These are phyloP conservation scores for Notolepis coatsorum DNA, from an alignment of 2,797 vertebrate species.

Conservation along the genomic window DNA sequence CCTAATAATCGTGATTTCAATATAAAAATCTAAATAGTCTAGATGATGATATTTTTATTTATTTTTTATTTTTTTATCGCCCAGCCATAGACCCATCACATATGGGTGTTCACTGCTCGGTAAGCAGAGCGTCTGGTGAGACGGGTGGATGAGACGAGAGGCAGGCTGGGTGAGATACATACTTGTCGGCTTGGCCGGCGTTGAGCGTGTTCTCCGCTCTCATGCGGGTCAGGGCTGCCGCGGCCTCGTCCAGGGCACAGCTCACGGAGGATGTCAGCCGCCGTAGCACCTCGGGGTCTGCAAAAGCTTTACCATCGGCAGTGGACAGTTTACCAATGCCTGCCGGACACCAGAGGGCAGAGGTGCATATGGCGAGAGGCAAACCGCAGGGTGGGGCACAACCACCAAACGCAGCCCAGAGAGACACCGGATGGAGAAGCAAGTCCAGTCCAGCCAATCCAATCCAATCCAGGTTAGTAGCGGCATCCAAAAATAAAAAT, in stretches of 20 bases:
- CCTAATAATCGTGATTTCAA: too few species aligned
- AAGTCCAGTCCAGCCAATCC: slow-evolving; percentile 78
- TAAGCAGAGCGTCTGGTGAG: too few species aligned
- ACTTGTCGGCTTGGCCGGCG: slow-evolving; percentile 98
- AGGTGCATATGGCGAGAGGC: slow-evolving; percentile 79
- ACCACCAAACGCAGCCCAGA: slow-evolving; percentile 82
- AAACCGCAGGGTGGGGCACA: slow-evolving; percentile 77
- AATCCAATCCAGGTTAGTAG: slow-evolving; percentile 81
- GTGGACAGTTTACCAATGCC: slow-evolving; percentile 99
- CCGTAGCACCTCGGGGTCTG: slow-evolving; percentile 98
- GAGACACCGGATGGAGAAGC: slow-evolving; percentile 74
- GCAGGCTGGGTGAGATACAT: slow-evolving; percentile 78
- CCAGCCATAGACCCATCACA: too few species aligned
- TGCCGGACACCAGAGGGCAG: slow-evolving; percentile 84
- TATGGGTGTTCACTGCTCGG: too few species aligned
- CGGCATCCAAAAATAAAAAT: slow-evolving; percentile 60
- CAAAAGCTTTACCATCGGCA: slow-evolving; percentile 99
- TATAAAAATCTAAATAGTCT: too few species aligned
- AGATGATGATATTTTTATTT: too few species aligned
- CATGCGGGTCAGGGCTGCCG: slow-evolving; percentile 97
- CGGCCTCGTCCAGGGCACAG: slow-evolving; percentile 97
- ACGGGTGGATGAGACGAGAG: too few species aligned
- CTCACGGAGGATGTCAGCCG: slow-evolving; percentile 98
- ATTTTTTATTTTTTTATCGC: too few species aligned
- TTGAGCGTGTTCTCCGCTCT: slow-evolving; percentile 97